Evolutionary conservation across 2,113 vertebrate genomes (phyloP), one percentile per base, ranked within the genome.

Genomic region (Chunga burmeisteri): DNA sequence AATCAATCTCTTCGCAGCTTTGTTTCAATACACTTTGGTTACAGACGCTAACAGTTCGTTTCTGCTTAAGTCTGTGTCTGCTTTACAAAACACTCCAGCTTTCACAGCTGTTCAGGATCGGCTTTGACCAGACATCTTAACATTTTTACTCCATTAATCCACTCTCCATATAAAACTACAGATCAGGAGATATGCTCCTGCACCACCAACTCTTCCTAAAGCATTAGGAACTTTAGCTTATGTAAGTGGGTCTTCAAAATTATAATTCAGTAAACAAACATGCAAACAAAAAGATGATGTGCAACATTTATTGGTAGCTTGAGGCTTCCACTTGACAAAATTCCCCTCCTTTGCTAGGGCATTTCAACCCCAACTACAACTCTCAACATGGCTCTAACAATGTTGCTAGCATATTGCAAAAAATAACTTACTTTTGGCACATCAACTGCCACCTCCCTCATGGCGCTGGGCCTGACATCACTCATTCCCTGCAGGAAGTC

Each of bases 361-460:
- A 67, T 59, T 81, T 83, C 84, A 49, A 86, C 25, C 66, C 78
- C 85, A 97, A 90, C 96, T 94, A 94, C 97, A 97, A 97, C 90
- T 88, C 36, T 52, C 44, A 26, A 25, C 0, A 0, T 16, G 55
- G 36, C 96, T 95, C 90, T 96, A 96, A 97, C 92, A 93, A 95
- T 29, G 82, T 81, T 62, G 59, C 52, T 63, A 47, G 18, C 16
- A 4, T 26, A 38, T 3, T 75, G 44, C 70, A 88, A 67, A 77
- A 50, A 80, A 83, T 52, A 67, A 98, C 98, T 98, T 97, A 99
- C 99, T 98, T 98, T 99, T 77, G 99, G 99, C 58, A 99, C 98
- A 78, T 99, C 99, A 14, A 99, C 97, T 56, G 99, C 98, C 68
- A 99, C 99, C 94, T 99, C 99, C 96, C 99, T 99, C 99, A 99